Evolutionary conservation across 2,113 vertebrate species (phyloP).

Genomic region (Lepidothrix coronata): DNA sequence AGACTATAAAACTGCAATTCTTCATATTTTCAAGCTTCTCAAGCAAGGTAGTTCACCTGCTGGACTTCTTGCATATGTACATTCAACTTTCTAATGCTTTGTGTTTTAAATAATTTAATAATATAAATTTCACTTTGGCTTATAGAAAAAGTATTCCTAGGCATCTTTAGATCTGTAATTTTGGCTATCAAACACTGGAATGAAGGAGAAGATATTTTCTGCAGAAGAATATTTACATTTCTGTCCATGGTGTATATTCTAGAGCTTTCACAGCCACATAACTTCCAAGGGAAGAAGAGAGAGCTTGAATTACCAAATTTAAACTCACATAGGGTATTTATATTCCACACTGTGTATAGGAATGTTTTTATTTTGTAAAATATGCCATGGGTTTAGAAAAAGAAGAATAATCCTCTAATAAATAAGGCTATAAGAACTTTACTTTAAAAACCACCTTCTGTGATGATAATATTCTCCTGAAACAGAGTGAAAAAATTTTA

Average conservation of each 20-base stretch:
- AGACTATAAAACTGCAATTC: not conserved
- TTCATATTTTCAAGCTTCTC: not conserved
- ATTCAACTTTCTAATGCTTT: not conserved
- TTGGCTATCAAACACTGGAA: not conserved
- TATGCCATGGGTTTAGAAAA: not conserved
- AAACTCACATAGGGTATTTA: not conserved
- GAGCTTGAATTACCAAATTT: not conserved
- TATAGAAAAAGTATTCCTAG: not conserved
- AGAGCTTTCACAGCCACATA: not conserved
- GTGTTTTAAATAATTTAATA: not conserved
- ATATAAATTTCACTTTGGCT: not conserved
- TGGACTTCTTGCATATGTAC: not conserved
- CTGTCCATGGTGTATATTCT: not conserved
- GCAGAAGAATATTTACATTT: not conserved
- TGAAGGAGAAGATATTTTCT: not conserved
- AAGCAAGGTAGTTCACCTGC: not conserved
- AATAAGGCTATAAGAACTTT: not conserved
- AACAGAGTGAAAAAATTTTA: not conserved
- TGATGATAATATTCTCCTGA: not conserved
- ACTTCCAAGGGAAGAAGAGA: not conserved
- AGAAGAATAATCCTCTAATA: not conserved
- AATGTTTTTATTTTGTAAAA: not conserved
- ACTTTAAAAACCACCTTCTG: not conserved
- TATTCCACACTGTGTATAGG: not conserved
- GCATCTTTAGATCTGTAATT: not conserved